A percentile compares a stretch with the other conserved stretches of the same genome.
These are phyloP conservation scores for Apteryx owenii DNA, from an alignment of 2,113 vertebrate species.

Conservation along the genomic window DNA sequence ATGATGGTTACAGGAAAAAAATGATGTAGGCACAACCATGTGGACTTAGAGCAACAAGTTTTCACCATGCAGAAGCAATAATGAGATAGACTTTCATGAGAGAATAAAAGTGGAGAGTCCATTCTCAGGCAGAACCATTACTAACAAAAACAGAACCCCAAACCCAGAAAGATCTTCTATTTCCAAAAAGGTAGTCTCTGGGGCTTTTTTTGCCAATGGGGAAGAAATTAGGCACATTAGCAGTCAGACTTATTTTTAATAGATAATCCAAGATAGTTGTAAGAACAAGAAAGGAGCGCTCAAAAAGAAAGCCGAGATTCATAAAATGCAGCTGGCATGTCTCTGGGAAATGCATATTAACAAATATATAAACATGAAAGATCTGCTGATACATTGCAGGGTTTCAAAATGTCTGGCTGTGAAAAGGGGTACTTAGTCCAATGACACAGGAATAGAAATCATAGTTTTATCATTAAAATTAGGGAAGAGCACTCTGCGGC, in stretches of 20 bases:
- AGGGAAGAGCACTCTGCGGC: not conserved
- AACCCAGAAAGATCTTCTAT: not conserved
- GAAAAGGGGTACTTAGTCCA: fast-evolving
- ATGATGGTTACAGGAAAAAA: not conserved
- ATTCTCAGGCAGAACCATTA: not conserved
- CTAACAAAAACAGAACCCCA: not conserved
- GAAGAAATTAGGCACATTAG: not conserved
- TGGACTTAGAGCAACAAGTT: not conserved
- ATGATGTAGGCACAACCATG: not conserved
- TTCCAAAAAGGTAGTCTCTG: not conserved
- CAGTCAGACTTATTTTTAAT: not conserved
- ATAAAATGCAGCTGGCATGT: not conserved
- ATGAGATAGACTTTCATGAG: not conserved
- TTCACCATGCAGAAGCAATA: not conserved
- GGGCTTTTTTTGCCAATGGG: not conserved
- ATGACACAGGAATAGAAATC: not conserved
- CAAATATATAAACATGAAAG: not conserved
- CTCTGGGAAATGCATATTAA: not conserved
- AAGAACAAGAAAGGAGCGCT: not conserved
- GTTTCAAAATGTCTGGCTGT: not conserved
- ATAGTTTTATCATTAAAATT: not conserved
- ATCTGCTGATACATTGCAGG: not conserved
- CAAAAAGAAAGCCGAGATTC: not conserved
- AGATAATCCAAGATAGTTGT: not conserved
- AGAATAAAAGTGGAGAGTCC: not conserved